Evolutionary conservation across 2,113 vertebrate species (phyloP).

Genomic region (Halichoeres trimaculatus): DNA sequence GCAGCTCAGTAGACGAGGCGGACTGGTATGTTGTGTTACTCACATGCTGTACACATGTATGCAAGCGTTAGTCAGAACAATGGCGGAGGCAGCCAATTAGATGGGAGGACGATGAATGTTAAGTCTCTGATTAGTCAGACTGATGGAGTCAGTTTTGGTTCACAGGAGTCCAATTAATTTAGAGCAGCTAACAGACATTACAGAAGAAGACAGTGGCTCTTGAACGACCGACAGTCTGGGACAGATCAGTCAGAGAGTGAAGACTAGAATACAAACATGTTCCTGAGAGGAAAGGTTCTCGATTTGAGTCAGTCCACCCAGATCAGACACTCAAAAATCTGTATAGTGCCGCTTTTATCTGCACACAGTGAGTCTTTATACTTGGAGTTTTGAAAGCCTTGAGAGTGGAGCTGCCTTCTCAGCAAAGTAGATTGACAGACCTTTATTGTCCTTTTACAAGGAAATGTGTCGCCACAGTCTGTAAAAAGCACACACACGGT

Average conservation of each 20-base stretch:
- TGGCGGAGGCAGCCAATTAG: constrained; percentile 59
- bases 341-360: not conserved
- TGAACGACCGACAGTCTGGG: constrained; percentile 3
- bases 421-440: not conserved
- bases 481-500: too few relatives aligned
- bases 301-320: constrained; percentile 2
- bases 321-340: not conserved
- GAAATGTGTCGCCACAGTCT: too few relatives aligned
- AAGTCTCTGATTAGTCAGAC: constrained; percentile 46
- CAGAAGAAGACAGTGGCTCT: not conserved
- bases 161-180: constrained; percentile 14
- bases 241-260: not conserved
- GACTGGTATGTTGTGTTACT: constrained; percentile 37
- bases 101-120: constrained; percentile 58
- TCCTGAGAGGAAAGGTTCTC: not conserved
- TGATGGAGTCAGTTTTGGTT: constrained; percentile 47
- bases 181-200: not conserved
- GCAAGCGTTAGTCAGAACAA: constrained; percentile 53
- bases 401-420: too few relatives aligned
- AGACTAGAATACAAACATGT: constrained; percentile 1
- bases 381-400: not conserved
- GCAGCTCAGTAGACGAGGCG: constrained; percentile 33
- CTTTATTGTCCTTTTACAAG: too few relatives aligned
- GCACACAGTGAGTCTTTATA: not conserved
- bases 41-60: constrained; percentile 44